Percentiles rank a stretch among this genome's conserved stretches.
Conservation (phyloP, 2,113 vertebrate species). For the Gallinago media region DNA sequence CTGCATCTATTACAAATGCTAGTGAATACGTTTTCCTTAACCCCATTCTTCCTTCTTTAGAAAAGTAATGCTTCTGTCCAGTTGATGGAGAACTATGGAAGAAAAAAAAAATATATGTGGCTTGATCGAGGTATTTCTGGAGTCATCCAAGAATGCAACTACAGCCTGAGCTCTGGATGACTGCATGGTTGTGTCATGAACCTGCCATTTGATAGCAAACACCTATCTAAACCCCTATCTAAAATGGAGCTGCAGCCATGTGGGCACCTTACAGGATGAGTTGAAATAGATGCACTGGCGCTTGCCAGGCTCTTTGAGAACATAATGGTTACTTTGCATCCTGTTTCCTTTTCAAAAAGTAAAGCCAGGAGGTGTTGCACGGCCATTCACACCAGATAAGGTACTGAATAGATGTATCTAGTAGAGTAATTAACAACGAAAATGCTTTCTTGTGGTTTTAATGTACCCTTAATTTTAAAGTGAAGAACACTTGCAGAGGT, state of each 20-base stretch:
- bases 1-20: not conserved
- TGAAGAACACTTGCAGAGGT: not conserved
- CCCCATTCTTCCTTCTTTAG: not conserved
- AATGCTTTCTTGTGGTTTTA: not conserved
- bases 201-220: not conserved
- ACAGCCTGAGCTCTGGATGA: not conserved
- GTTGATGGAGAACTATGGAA: not conserved
- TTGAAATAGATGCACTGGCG: not conserved
- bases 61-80: not conserved
- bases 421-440: not conserved
- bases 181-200: not conserved
- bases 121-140: not conserved
- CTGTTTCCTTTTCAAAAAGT: conserved; percentile 6
- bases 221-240: not conserved
- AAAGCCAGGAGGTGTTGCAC: not conserved
- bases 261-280: not conserved
- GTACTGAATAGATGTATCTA: not conserved
- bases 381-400: conserved; percentile 49
- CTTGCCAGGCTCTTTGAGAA: not conserved
- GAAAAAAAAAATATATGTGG: not conserved
- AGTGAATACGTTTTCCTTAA: not conserved
- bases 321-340: conserved; percentile 51
- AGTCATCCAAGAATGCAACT: not conserved
- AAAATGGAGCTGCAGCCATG: not conserved
- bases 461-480: not conserved